A percentile compares a stretch with the other conserved stretches of the same genome.
phyloP scores from a whole-genome alignment of 2,888 invertebrate species.

The Dasysyrphus tricinctus region DNA sequence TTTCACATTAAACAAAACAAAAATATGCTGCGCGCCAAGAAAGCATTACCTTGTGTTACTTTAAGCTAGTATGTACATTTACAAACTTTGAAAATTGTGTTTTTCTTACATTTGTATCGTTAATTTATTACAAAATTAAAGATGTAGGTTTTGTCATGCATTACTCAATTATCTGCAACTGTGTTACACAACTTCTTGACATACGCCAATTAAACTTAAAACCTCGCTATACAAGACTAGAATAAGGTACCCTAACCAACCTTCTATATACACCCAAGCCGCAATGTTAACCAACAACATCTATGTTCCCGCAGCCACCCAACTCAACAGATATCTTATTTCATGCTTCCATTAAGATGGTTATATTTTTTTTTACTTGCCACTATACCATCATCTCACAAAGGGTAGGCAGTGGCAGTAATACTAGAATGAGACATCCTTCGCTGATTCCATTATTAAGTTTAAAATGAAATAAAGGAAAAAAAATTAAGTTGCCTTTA shows the following conservation, averaged over 20 bases:
- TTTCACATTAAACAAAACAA: conserved; percentile 2
- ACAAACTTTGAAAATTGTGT: conserved; percentile 5
- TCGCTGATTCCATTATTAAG: conserved; percentile 60
- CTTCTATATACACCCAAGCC: conserved; percentile 22
- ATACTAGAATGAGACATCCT: conserved; percentile 67
- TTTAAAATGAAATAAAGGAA: conserved; percentile 7
- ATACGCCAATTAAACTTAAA: conserved; percentile 58
- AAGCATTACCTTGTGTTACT: background rate
- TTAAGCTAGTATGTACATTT: background rate
- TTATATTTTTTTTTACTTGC: background rate
- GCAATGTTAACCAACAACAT: conserved; percentile 59
- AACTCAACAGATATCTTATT: conserved; percentile 58
- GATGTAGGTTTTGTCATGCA: conserved; percentile 32
- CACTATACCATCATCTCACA: conserved; percentile 34
- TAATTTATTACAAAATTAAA: conserved; percentile 38
- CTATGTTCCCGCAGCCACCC: conserved; percentile 38
- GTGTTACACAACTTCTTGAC: conserved; percentile 49
- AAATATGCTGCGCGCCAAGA: background rate
- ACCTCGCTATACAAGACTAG: conserved; percentile 32
- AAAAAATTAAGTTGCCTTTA: conserved; percentile 22
- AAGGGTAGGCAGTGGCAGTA: conserved; percentile 34
- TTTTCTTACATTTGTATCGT: conserved; percentile 4
- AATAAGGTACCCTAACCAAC: conserved; percentile 1
- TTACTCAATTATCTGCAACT: conserved; percentile 54
- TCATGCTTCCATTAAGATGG: conserved; percentile 51